phyloP scores from a whole-genome alignment of 2,113 vertebrate genomes.

The Eublepharis macularius region DNA sequence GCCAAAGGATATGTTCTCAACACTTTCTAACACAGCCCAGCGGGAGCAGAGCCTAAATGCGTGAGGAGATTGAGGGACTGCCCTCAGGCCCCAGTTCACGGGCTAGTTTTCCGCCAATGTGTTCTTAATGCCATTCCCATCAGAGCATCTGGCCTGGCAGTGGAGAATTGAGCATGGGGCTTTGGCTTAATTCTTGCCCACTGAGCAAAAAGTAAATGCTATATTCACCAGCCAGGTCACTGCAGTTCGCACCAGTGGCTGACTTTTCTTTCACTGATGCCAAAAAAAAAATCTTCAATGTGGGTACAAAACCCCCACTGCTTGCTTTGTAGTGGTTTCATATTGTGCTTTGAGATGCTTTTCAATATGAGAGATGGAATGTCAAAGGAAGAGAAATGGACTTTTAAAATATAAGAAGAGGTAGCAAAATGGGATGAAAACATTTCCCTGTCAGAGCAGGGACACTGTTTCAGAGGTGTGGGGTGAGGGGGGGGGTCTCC shows the following conservation, averaged over 20 bases:
- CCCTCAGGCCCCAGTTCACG: accelerated
- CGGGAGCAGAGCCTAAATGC: accelerated
- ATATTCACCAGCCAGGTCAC: accelerated
- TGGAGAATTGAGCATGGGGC: not conserved
- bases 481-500: not conserved
- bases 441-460: not conserved
- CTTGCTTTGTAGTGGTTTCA: constrained; percentile 24
- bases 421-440: constrained; percentile 6
- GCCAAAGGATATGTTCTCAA: not conserved
- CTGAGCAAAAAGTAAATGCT: accelerated
- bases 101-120: not conserved
- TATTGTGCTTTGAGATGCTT: constrained; percentile 35
- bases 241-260: not conserved
- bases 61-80: accelerated
- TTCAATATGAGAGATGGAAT: constrained; percentile 41
- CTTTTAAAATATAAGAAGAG: constrained; percentile 43
- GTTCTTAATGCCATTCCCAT: accelerated
- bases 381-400: constrained; percentile 39
- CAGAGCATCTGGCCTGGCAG: not conserved
- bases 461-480: not conserved
- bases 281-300: constrained; percentile 9
- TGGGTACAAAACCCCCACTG: not conserved
- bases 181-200: not conserved
- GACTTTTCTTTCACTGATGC: not conserved
- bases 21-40: accelerated